phyloP scores from a whole-genome alignment of 2,113 vertebrate genomes.

The Gobiocypris rarus region DNA sequence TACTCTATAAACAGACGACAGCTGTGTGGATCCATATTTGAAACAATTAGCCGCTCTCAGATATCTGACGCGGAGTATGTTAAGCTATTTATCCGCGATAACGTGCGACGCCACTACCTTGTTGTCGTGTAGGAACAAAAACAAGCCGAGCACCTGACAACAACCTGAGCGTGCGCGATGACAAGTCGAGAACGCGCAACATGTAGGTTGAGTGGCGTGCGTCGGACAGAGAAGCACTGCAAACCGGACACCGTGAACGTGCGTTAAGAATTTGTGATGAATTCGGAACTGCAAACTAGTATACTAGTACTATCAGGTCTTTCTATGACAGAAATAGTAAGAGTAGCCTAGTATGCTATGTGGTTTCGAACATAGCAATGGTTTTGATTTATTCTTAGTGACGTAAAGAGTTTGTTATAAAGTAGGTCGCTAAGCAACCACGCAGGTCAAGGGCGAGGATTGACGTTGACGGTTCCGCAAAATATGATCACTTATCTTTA shows the following conservation, averaged over 20 bases:
- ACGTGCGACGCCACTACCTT: constrained; percentile 42
- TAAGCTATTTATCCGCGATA: constrained; percentile 8
- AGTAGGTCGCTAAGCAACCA: constrained; percentile 39
- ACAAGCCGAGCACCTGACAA: constrained; percentile 47
- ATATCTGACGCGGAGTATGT: neutral
- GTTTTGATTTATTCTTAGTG: constrained; percentile 3
- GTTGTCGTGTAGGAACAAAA: constrained; percentile 34
- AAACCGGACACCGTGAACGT: neutral
- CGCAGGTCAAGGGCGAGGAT: constrained; percentile 10
- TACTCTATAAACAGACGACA: neutral
- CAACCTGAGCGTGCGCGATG: constrained; percentile 27
- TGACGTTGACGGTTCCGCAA: neutral
- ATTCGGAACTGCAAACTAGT: no score
- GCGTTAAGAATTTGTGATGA: neutral
- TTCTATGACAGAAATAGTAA: no score
- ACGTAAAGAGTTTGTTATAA: neutral
- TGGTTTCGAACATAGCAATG: neutral
- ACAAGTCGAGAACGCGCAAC: constrained; percentile 16
- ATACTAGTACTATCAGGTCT: no score
- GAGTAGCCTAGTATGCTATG: no score
- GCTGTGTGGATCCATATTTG: neutral
- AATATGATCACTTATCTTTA: neutral
- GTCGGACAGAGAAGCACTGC: neutral
- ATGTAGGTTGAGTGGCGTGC: neutral
- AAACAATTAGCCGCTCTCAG: neutral